Evolutionary conservation across 2,113 vertebrate genomes (phyloP), one percentile per base, ranked within the genome.

Genomic region (Bagarius yarrelli): DNA sequence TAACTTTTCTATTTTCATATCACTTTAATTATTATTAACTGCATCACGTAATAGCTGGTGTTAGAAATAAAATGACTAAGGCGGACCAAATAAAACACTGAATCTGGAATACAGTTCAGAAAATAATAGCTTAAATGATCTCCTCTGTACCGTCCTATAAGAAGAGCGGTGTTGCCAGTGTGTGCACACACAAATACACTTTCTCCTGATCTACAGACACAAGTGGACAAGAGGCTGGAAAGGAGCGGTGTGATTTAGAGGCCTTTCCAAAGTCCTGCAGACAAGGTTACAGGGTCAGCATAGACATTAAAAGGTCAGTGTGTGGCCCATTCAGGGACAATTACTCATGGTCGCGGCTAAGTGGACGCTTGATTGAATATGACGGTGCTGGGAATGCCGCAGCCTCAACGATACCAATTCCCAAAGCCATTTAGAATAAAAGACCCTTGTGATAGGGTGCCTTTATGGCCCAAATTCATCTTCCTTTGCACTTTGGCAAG

Each of bases 321-420:
- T 96, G 96, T 94, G 91, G 95, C 95, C 95, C 96, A 95, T 96
- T 98, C 95, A 96, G 96, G 97, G 98, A 97, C 96, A 98, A 98
- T 99, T 98, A 98, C 95, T 96, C 95, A 95, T 94, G 93, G 97
- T 96, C 96, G 96, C 94, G 95, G 96, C 96, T 98, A 99, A 99
- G 96, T 98, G 96, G 97, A 97, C 97, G 97, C 96, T 97, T 98
- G 97, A 99, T 99, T 98, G 96, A 99, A 97, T 96, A 94, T 95
- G 94, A 95, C 92, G 92, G 96, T 94, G 95, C 96, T 95, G 96
- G 96, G 91, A 92, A 86, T 78, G 81, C 95, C 95, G 96, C 96
- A 95, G 96, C 96, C 94, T 93, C 94, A 95, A 93, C 94, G 96
- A 98, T 98, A 98, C 98, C 96, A 98, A 97, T 98, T 95, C 96